Evolutionary conservation across 2,888 invertebrate genomes (phyloP), one percentile per base, ranked within the genome.

Genomic region (Eupithecia dodoneata): DNA sequence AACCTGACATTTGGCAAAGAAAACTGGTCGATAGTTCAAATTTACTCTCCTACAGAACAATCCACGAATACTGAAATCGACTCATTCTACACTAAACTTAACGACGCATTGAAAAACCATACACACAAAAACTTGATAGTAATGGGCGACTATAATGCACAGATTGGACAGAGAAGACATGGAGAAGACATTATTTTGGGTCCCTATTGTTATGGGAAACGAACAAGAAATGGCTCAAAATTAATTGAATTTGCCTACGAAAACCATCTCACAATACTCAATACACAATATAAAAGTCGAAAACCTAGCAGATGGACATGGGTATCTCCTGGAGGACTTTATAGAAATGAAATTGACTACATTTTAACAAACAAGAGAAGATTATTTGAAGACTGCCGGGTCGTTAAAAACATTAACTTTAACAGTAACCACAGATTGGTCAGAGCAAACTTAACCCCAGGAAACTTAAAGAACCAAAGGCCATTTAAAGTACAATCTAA

Each of bases 391-490:
- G 18, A 63, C 18, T 63, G 15, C 18, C 3, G 18, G 15, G 18
- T 18, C n/a, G n/a, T 63, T 18, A 18, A 15, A 2, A 63, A 18
- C 15, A 7, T 63, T 7, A 63, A 63, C 7, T 63, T 63, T 18
- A 63, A 63, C 18, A 63, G n/a, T 18, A 63, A 63, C 3, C 59
- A 63, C n/a, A 78, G 78, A 71, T 10, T 86, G 12, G 78, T 87
- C 6, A 78, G 85, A 82, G 77, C 85, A 2, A 83, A 84, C 81
- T 67, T 85, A 3, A 72, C 4, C 63, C 47, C 75, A 78, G 75
- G 1, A 0, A 3, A 18, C 15, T 15, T 7, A 2, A 63, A 18
- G 59, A 18, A 5, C 2, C n/a, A 15, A n/a, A 63, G 59, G n/a
- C 59, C 59, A 7, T 55, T 55, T 10, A 55, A 63, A n/a, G n/a